Base-by-base conservation (phyloP, 2,797 vertebrate species). In the Fistularia tabacaria region DNA sequence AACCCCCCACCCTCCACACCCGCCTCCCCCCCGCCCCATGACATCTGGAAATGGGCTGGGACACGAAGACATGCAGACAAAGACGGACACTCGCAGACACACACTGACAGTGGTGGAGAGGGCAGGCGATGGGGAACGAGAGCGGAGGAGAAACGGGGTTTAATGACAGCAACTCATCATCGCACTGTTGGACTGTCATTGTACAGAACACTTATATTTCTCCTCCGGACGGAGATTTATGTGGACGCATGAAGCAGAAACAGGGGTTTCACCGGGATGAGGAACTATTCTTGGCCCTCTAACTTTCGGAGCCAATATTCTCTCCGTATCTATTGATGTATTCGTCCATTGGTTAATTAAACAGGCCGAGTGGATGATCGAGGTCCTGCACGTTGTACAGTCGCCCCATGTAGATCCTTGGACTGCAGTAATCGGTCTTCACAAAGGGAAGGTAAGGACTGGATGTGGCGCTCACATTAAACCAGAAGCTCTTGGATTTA, bases 41-140 rank as follows among this genome's bases (percentile, higher is more conserved):
- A 84, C 82, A 85, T 88, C 83, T 88, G 83, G 75, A 80, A 73
- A 79, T 8, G 38, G 75, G 62, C 73, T 74, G 69, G 74, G 54
- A 64, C 40, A 14, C 40, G 25, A 25, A 25, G 25, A 25, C 25
- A 5, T 25, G 25, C 25, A 25, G 25, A 45, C 47, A 40, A 39
- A 57, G 49, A 12, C 57, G 51, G 36, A 49, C 56, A 50, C 58
- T 14, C 51, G 13, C 47, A 39, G 59, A 57, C 56, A 47, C 54
- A 57, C 59, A 57, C 51, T 58, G 52, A 38, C 41, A 41, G 47
- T 51, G 57, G 54, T 58, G 51, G 52, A 61, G 43, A 54, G 44
- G 9, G 46, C 55, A 8, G 9, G 8, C 54, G 58, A 40, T 45
- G 14, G 59, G 55, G 51, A 73, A 62, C 53, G 54, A 73, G 53